Evolutionary conservation across 2,797 vertebrate genomes (phyloP), one percentile per base, ranked within the genome.

Genomic region (Sandelia bainsii): DNA sequence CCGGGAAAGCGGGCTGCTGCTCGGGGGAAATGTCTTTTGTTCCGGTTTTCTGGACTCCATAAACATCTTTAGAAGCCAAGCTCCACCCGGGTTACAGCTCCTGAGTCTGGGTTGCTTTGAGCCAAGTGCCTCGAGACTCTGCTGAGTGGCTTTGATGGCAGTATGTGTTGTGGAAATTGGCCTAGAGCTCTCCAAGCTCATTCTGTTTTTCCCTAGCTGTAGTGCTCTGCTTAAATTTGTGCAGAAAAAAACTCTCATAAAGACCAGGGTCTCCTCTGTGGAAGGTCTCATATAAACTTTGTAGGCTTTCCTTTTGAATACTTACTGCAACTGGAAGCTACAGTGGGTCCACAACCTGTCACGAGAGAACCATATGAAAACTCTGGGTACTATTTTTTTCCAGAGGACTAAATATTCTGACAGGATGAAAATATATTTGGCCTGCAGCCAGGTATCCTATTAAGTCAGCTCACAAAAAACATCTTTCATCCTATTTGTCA

Each of bases 71-170:
- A 56, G 61, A 80, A 69, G 60, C 57, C 57, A 42, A 22, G 39
- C 62, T 67, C 56, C 81, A 77, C 42, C 46, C 57, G 71, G 66
- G 69, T 22, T 79, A 61, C 62, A 76, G 49, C 25, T 80, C 50
- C 3, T 34, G 39, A 63, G 50, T 66, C 70, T 34, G 32, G 54
- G 61, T 46, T 65, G 50, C 70, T 85, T 75, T 73, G 62, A 88
- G 75, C 57, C 52, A 16, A 61, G 57, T 1, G 34, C 62, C 81
- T 27, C 3, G 45, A 72, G 80, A 75, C 71, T 71, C 29, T 5
- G 14, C 56, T 64, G 51, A 69, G 67, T 58, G 68, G 48, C 71
- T 86, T 79, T 89, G 73, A 85, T 84, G 68, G 29, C 49, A 32
- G 49, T 40, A 44, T 81, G 56, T 75, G 68, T 81, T 72, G 66